Percentiles rank a stretch among this genome's conserved stretches.
Evolutionary conservation across 2,797 vertebrate species (phyloP).

Genomic region (Melanotaenia trifasciata): DNA sequence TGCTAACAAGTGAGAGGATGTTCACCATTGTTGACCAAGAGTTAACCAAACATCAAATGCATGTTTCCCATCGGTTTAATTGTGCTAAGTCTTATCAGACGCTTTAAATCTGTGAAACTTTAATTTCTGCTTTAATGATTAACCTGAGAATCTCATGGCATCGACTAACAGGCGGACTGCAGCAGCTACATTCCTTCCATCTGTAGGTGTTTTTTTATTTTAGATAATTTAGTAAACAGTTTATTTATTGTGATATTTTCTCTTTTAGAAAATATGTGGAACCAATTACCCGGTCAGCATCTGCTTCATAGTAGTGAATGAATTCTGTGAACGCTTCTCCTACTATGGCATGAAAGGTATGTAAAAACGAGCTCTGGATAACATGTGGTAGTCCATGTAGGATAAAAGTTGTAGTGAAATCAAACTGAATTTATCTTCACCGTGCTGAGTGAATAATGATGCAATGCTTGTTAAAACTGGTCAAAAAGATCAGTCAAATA

Average conservation of each 20-base stretch:
- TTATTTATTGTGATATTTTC: neutral
- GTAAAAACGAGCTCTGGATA: neutral
- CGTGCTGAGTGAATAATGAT: neutral
- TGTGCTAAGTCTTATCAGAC: neutral
- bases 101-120: constrained; percentile 3
- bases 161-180: neutral
- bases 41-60: neutral
- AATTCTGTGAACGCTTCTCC: constrained; percentile 98
- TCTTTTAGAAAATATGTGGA: constrained; percentile 87
- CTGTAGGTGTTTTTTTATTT: neutral
- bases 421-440: neutral
- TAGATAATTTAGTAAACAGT: neutral
- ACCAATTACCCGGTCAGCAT: constrained; percentile 95
- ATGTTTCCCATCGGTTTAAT: neutral
- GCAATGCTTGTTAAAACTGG: neutral
- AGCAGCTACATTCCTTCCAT: neutral
- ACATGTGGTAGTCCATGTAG: neutral
- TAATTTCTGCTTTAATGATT: constrained; percentile 19
- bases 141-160: neutral
- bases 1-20: neutral
- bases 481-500: neutral
- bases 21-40: too few relatives aligned
- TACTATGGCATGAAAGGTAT: constrained; percentile 98
- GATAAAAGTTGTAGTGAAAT: neutral
- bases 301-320: constrained; percentile 95